A percentile compares a stretch with the other conserved stretches of the same genome.
Evolutionary conservation across 2,797 vertebrate species (phyloP).

Genomic region (Sebastes jordani): DNA sequence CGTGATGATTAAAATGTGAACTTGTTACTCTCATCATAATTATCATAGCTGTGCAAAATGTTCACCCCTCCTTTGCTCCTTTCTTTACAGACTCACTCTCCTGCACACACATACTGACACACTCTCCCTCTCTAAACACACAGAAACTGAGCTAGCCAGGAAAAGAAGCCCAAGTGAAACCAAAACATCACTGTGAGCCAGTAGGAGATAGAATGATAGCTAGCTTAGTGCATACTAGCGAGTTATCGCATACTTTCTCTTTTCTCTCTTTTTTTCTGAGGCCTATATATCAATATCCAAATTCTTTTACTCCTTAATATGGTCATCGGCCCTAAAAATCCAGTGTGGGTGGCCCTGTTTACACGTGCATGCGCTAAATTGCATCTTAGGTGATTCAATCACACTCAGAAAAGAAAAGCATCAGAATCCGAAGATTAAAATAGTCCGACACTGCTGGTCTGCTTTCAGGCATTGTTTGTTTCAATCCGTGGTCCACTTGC

Average conservation of each 20-base stretch:
- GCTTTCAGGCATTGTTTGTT: no score
- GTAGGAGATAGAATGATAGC: slow-evolving; percentile 18
- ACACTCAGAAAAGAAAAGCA: neutral
- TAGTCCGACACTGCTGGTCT: neutral
- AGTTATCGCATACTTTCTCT: neutral
- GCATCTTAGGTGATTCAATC: neutral
- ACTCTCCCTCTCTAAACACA: neutral
- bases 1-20: neutral
- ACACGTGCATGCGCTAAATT: neutral
- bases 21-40: neutral
- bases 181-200: slow-evolving; percentile 20
- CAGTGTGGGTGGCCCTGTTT: neutral
- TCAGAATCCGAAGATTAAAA: neutral
- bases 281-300: no score
- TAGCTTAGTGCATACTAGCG: neutral
- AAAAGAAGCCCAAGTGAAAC: slow-evolving; percentile 33
- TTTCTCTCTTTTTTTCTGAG: neutral
- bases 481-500: neutral
- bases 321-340: neutral
- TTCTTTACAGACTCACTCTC: neutral
- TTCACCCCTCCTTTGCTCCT: neutral
- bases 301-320: neutral
- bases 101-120: neutral
- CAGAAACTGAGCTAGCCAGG: slow-evolving; percentile 7
- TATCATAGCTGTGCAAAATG: neutral